Conservation (phyloP, 2,888 invertebrate species). For the Synanthedon tipuliformis region DNA sequence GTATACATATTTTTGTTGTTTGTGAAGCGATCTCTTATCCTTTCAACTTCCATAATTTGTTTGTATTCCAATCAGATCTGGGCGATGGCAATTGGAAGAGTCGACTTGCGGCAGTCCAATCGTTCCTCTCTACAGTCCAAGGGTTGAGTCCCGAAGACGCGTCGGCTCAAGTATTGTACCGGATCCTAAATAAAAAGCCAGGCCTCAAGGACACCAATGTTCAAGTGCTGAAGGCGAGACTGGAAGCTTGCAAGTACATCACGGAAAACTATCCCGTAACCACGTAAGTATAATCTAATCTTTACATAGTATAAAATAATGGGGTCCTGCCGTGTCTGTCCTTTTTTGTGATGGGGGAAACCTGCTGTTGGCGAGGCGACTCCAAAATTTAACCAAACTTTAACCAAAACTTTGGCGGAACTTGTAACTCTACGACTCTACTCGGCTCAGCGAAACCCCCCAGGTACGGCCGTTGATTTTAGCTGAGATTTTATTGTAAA, state of each 20-base stretch:
- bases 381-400: no score
- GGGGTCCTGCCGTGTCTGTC: no score
- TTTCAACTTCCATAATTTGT: no score
- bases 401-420: no score
- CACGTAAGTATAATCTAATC: constrained; percentile 47
- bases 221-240: constrained; percentile 85
- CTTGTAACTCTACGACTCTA: no score
- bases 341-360: no score
- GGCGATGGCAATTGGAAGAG: constrained; percentile 88
- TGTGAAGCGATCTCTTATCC: no score
- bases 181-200: constrained; percentile 83
- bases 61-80: constrained; percentile 57
- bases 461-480: background rate
- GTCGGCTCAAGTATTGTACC: constrained; percentile 80
- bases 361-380: no score
- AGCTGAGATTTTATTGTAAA: no score
- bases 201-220: constrained; percentile 92
- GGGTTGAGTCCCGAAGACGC: constrained; percentile 73
- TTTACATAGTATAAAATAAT: no score
- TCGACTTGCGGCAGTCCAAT: constrained; percentile 81
- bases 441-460: background rate
- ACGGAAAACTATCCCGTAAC: constrained; percentile 82
- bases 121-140: constrained; percentile 72
- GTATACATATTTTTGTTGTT: background rate
- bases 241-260: constrained; percentile 83